Conservation (phyloP, 2,888 invertebrate genomes). For the Gonocerus acuteangulatus region DNA sequence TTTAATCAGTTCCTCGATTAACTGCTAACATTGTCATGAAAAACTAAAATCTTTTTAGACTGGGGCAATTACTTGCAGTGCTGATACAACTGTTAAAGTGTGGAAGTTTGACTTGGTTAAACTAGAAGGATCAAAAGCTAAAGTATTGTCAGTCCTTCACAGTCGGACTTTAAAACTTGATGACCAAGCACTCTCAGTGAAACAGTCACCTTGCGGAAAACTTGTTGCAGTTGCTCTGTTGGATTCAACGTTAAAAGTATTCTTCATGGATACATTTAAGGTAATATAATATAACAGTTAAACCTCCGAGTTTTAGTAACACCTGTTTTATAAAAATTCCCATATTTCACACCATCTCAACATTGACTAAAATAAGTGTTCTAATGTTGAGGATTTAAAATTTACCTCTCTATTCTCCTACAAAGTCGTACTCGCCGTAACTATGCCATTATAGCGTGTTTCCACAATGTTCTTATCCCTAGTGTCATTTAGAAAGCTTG, state of each 20-base stretch:
- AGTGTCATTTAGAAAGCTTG: too few relatives aligned
- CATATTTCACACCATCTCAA: too few relatives aligned
- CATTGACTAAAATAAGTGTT: too few relatives aligned
- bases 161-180: conserved; percentile 76
- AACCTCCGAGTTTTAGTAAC: too few relatives aligned
- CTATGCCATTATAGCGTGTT: too few relatives aligned
- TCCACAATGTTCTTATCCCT: too few relatives aligned
- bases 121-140: conserved; percentile 44
- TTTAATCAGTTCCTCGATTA: too few relatives aligned
- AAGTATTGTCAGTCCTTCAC: conserved; percentile 69
- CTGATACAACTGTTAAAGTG: conserved; percentile 83
- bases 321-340: too few relatives aligned
- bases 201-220: conserved; percentile 74
- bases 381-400: too few relatives aligned
- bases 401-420: too few relatives aligned
- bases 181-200: conserved; percentile 76
- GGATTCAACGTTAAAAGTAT: conserved; percentile 91
- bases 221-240: conserved; percentile 83
- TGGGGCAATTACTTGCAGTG: conserved; percentile 77
- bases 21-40: too few relatives aligned
- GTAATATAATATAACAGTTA: conserved; percentile 48
- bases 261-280: conserved; percentile 90
- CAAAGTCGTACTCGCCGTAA: too few relatives aligned
- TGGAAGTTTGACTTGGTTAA: conserved; percentile 86
- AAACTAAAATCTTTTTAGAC: conserved; percentile 51